These are phyloP conservation scores for Metaphire vulgaris DNA, from an alignment of 1,140 invertebrate genomes.

Conservation along the genomic window DNA sequence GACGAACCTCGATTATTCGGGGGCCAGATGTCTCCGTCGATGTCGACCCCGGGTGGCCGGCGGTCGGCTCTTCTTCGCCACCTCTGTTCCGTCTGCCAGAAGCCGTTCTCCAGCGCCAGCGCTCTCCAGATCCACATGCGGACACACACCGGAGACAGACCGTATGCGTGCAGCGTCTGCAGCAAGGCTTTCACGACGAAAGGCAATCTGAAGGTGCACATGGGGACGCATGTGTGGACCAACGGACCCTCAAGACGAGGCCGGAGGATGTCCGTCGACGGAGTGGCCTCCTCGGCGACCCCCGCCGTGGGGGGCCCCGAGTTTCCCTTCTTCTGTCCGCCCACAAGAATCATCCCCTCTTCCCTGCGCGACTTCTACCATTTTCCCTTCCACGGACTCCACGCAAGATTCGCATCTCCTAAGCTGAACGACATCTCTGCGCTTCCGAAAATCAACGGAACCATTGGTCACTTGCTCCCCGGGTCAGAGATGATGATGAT, in stretches of 20 bases:
- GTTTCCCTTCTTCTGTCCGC: neutral
- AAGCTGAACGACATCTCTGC: neutral
- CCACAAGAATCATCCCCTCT: neutral
- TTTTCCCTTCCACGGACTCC: neutral
- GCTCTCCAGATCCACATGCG: conserved; percentile 95
- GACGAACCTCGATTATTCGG: neutral
- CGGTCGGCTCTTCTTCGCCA: conserved; percentile 65
- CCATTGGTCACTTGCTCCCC: neutral
- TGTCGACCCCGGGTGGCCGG: neutral
- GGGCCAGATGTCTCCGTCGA: neutral
- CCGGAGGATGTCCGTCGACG: conserved; percentile 84
- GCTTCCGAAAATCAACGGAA: neutral
- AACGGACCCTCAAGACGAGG: conserved; percentile 85
- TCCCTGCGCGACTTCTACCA: neutral
- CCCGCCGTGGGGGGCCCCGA: too few species aligned
- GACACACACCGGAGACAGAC: conserved; percentile 95
- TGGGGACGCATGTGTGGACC: conserved; percentile 95
- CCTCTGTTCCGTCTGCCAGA: conserved; percentile 90
- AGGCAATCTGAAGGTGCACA: conserved; percentile 97
- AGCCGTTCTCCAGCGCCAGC: conserved; percentile 93
- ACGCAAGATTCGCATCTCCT: neutral
- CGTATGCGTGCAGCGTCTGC: conserved; percentile 77
- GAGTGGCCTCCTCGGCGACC: neutral
- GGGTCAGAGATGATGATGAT: neutral
- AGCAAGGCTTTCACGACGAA: conserved; percentile 88